Base-by-base conservation (phyloP, 2,113 vertebrate genomes). In the Sarotherodon lohbergeri region DNA sequence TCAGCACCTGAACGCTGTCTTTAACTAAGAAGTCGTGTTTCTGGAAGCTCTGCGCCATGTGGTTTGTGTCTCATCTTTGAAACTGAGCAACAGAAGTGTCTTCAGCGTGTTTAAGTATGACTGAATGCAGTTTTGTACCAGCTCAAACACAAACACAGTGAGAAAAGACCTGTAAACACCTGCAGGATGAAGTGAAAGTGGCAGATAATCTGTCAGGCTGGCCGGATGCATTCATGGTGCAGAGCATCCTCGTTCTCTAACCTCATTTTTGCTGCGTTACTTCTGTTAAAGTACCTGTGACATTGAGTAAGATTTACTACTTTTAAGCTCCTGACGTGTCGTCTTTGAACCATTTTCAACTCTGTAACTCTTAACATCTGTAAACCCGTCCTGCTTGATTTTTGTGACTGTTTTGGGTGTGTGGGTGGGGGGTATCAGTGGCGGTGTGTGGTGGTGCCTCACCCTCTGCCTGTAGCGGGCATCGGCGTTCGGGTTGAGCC, bases 401-500 rank as follows among this genome's bases (percentile, higher is more conserved):
- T 36, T 73, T 73, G 13, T 46, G 22, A 24, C 39, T 29, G 68
- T 78, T 78, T 76, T 52, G 46, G 73, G 14, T 27, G 41, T 17
- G 14, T 29, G 14, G 22, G 41, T 27, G 41, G 8, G 22, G 9
- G 3, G 9, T 78, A 12, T 50, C 24, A 10, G 24, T 19, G 24
- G 43, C 0, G 16, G 32, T 17, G 24, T 19, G 17, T 32, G 24
- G 59, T 27, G 7, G n/a, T 36, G 34, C 54, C 97, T 95, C 94
- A 99, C 99, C 95, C 98, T 96, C 94, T 99, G 98, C 90, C 98
- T 96, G 95, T 98, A 99, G 92, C 97, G 97, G 24, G 98, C 97
- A 88, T 99, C 98, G 43, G 99, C 99, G 89, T 98, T 99, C 83
- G 99, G 98, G 96, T 98, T 98, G 91, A 99, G 97, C 90, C 99